phyloP scores from a whole-genome alignment of 1,140 invertebrate genomes.

The Eufriesea mexicana region DNA sequence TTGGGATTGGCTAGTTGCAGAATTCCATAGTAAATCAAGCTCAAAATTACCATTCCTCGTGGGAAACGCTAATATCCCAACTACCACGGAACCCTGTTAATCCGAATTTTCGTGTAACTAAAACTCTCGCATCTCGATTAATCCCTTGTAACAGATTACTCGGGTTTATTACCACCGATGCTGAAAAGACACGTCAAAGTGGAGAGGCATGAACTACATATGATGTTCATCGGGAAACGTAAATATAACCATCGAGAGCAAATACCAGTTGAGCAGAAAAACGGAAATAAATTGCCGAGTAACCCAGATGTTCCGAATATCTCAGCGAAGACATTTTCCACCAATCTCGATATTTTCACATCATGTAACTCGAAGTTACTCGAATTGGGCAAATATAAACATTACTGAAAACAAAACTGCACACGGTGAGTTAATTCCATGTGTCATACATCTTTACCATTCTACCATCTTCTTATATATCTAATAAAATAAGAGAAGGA shows the following conservation, averaged over 20 bases:
- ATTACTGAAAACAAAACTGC: no score
- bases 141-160: constrained; percentile 37
- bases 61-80: constrained; percentile 44
- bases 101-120: constrained; percentile 43
- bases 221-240: background rate
- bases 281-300: background rate
- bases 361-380: no score
- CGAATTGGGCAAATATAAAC: no score
- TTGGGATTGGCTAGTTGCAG: background rate
- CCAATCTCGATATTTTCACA: no score
- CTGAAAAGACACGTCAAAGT: background rate
- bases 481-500: no score
- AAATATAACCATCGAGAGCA: background rate
- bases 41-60: constrained; percentile 35
- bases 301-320: background rate
- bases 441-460: no score
- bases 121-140: constrained; percentile 15
- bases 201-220: background rate
- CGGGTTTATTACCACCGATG: background rate
- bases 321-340: background rate
- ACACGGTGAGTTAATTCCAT: no score
- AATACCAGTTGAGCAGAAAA: background rate
- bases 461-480: no score
- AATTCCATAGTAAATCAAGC: constrained; percentile 40
- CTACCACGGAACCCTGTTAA: constrained; percentile 37